These are phyloP conservation scores for Dasyprocta punctata DNA, from an alignment of 2,113 vertebrate species.

Conservation along the genomic window DNA sequence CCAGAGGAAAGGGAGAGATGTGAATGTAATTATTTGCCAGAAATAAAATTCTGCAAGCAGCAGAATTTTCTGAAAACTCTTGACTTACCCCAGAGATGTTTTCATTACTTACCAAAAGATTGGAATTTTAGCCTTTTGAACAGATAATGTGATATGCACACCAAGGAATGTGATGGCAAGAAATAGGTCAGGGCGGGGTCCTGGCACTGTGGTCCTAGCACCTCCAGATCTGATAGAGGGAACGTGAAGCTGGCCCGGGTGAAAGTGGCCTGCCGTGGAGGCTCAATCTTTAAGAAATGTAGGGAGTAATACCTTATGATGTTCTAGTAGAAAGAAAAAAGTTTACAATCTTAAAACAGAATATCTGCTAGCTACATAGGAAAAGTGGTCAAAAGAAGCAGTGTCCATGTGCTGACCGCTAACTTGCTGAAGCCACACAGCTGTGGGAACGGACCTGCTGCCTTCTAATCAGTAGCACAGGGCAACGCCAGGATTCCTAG, in stretches of 20 bases:
- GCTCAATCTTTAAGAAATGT: background rate
- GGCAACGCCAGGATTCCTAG: background rate
- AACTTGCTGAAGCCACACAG: background rate
- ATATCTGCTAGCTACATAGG: too few relatives aligned
- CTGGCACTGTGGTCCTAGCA: background rate
- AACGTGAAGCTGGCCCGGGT: fast-evolving
- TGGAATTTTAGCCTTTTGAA: background rate
- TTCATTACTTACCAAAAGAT: background rate
- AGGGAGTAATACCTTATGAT: background rate
- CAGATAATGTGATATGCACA: background rate
- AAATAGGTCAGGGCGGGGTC: background rate
- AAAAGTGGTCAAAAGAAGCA: background rate
- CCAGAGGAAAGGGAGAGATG: background rate
- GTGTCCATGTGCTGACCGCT: fast-evolving
- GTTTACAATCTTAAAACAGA: background rate
- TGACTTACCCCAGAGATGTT: background rate
- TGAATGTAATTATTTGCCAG: background rate
- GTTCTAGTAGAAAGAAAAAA: background rate
- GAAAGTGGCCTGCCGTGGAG: background rate
- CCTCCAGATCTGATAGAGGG: too few relatives aligned
- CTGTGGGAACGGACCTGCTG: too few relatives aligned
- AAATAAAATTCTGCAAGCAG: background rate
- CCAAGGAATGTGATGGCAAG: background rate
- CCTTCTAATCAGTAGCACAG: background rate
- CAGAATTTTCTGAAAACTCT: constrained; percentile 7